Conservation (phyloP, 2,113 vertebrate genomes). For the Stercorarius parasiticus region DNA sequence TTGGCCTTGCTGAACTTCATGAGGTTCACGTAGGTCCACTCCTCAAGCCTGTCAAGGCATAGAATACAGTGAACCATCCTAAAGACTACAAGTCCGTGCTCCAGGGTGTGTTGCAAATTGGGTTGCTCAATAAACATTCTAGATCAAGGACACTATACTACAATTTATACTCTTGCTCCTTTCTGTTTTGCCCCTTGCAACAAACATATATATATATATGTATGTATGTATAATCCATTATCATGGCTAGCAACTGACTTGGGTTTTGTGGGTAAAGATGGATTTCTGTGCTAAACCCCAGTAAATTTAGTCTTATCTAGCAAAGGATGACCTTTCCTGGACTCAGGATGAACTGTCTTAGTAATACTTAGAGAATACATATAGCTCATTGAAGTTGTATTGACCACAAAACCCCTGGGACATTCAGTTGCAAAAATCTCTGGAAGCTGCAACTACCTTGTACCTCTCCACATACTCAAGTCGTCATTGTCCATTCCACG, state of each 20-base stretch:
- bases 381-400: neutral
- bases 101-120: neutral
- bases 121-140: neutral
- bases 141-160: neutral
- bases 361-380: neutral
- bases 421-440: neutral
- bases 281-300: neutral
- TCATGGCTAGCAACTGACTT: neutral
- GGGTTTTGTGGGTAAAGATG: neutral
- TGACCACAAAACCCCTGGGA: neutral
- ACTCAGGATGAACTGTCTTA: neutral
- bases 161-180: neutral
- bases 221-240: neutral
- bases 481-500: neutral
- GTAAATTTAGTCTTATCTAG: neutral
- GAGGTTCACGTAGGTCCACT: neutral
- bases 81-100: neutral
- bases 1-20: neutral
- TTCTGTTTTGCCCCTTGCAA: neutral
- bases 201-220: too few species aligned
- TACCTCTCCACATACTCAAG: neutral
- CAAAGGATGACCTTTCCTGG: neutral
- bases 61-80: neutral
- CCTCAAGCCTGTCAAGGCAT: neutral
- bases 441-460: neutral